Base-by-base conservation (phyloP, 2,888 invertebrate genomes). In the Arrhopalites spinosus region DNA sequence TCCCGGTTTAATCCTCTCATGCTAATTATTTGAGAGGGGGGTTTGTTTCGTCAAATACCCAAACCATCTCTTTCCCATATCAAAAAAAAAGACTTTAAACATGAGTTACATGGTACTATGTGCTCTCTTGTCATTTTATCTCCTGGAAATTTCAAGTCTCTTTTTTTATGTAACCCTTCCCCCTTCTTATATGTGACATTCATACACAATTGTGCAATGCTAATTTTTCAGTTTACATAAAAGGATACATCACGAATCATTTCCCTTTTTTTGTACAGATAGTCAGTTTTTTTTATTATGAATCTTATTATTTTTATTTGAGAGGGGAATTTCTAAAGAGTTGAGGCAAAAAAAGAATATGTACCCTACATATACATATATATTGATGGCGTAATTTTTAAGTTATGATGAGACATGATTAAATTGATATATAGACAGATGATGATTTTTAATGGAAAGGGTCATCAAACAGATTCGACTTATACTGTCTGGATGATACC, bases 21-120 rank as follows among this genome's bases (percentile, higher is more conserved):
- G 70, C 77, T 74, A 77, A 77, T 77, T 77, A 77, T 74, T 77
- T 53, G 36, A 67, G n/a, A n/a, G 68, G 50, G 66, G 72, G 47
- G 56, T 59, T 59, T 70, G 59, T 70, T 70, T 27, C n/a, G 5
- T 25, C 36, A 7, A 66, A n/a, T n/a, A n/a, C n/a, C n/a, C n/a
- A n/a, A n/a, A n/a, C n/a, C n/a, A n/a, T n/a, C n/a, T n/a, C n/a
- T n/a, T n/a, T n/a, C n/a, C n/a, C n/a, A n/a, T n/a, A n/a, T n/a
- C n/a, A n/a, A n/a, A n/a, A n/a, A n/a, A n/a, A n/a, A n/a, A n/a
- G n/a, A n/a, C n/a, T n/a, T n/a, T n/a, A n/a, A n/a, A n/a, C 15
- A 11, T 47, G n/a, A n/a, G n/a, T n/a, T n/a, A n/a, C n/a, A n/a
- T n/a, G n/a, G n/a, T n/a, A n/a, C n/a, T n/a, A n/a, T n/a, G n/a